phyloP scores from a whole-genome alignment of 92 coral and sea anemone species.

The Palythoa grandis region DNA sequence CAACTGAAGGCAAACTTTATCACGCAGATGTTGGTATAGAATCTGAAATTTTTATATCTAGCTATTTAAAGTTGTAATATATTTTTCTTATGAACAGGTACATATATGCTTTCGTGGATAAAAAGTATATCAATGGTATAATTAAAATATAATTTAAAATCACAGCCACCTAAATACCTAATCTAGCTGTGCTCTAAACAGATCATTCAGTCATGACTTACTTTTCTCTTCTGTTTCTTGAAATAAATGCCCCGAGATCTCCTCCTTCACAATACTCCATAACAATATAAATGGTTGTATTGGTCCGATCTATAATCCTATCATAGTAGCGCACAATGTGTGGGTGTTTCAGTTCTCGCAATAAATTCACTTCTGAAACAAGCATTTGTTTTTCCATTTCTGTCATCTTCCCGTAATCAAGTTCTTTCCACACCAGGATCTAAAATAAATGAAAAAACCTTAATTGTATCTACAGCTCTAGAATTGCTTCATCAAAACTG shows the following conservation, averaged over 20 bases:
- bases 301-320: slow-evolving; percentile 90
- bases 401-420: slow-evolving; percentile 97
- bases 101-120: too few relatives aligned
- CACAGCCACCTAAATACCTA: too few relatives aligned
- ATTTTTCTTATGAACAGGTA: too few relatives aligned
- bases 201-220: slow-evolving; percentile 41
- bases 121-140: too few relatives aligned
- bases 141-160: too few relatives aligned
- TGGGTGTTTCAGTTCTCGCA: slow-evolving; percentile 95
- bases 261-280: slow-evolving; percentile 99
- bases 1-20: too few relatives aligned
- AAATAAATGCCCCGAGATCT: slow-evolving; percentile 84
- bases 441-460: slow-evolving; percentile 15
- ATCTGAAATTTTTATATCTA: too few relatives aligned
- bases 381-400: slow-evolving; percentile 96
- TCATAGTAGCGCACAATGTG: slow-evolving; percentile 95
- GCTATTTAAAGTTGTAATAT: too few relatives aligned
- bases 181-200: neutral
- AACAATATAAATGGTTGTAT: slow-evolving; percentile 90
- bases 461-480: neutral
- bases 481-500: neutral
- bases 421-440: slow-evolving; percentile 96
- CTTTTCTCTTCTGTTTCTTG: slow-evolving; percentile 90
- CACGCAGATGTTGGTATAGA: too few relatives aligned
- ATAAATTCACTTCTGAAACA: slow-evolving; percentile 95